A percentile compares a stretch with the other conserved stretches of the same genome.
Evolutionary conservation across 2,888 invertebrate genomes (phyloP).

Genomic region (Prosapia bicincta): DNA sequence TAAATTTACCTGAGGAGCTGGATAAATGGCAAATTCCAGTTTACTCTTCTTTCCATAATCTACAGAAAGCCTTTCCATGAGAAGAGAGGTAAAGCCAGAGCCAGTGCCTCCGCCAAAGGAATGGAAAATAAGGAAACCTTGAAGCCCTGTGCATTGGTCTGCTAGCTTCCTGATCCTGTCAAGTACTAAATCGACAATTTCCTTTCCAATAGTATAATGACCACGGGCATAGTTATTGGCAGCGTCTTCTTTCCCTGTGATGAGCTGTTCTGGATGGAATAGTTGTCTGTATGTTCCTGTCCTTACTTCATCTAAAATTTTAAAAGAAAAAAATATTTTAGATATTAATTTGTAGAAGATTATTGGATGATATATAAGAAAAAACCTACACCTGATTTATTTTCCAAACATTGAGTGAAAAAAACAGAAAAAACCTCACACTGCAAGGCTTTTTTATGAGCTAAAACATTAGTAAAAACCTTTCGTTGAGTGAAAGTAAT

Average conservation of each 20-base stretch:
- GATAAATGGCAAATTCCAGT: conserved; percentile 63
- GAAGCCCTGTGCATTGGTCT: conserved; percentile 56
- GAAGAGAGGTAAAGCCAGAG: conserved; percentile 61
- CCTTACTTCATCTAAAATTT: conserved; percentile 11
- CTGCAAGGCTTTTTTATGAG: too few species aligned
- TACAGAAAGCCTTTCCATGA: conserved; percentile 63
- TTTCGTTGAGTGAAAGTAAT: too few species aligned
- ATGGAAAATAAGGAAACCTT: conserved; percentile 62
- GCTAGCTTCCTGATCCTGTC: conserved; percentile 54
- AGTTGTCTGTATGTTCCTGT: conserved; percentile 52
- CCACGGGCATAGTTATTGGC: conserved; percentile 67
- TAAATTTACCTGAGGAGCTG: conserved; percentile 53
- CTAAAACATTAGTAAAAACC: too few species aligned
- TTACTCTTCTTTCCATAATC: conserved; percentile 65
- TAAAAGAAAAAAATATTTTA: too few species aligned
- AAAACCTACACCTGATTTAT: too few species aligned
- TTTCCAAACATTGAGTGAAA: too few species aligned
- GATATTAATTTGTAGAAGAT: too few species aligned
- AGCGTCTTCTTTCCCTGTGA: conserved; percentile 67
- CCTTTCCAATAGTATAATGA: conserved; percentile 62
- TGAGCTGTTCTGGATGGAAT: conserved; percentile 65
- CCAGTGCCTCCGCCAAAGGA: conserved; percentile 61
- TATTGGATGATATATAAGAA: too few species aligned
- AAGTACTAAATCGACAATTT: conserved; percentile 55
- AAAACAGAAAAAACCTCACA: too few species aligned